phyloP scores from a whole-genome alignment of 2,113 vertebrate species.

The Oreochromis tanganicae region DNA sequence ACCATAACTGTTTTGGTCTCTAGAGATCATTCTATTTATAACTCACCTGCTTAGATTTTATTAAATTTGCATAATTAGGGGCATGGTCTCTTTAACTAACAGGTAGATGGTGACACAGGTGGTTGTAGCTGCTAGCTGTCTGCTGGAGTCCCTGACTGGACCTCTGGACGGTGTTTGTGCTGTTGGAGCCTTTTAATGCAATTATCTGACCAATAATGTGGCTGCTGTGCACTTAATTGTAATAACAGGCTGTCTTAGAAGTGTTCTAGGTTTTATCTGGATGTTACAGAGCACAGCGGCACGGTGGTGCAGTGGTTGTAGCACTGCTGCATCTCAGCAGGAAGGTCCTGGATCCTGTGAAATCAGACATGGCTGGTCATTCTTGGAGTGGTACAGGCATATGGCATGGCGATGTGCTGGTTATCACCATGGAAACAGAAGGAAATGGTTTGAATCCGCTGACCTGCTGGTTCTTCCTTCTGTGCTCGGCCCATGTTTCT shows the following conservation, averaged over 20 bases:
- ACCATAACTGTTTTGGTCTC: accelerated
- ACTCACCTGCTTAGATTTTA: accelerated
- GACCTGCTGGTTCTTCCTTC: neutral
- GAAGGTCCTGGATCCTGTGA: neutral
- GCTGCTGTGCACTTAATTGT: neutral
- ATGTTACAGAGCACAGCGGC: neutral
- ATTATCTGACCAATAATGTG: neutral
- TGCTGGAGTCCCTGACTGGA: neutral
- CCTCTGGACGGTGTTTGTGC: neutral
- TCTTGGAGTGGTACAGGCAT: neutral
- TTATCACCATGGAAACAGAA: neutral
- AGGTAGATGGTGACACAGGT: neutral
- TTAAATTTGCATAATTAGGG: neutral
- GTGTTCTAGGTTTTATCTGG: neutral
- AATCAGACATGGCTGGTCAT: neutral
- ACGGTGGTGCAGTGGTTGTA: neutral
- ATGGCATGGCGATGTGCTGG: neutral
- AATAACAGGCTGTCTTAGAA: neutral
- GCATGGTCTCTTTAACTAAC: accelerated
- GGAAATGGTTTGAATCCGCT: neutral
- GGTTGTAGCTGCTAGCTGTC: neutral
- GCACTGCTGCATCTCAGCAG: neutral
- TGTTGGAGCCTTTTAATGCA: neutral
- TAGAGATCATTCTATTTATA: neutral
- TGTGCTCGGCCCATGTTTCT: neutral